Base-by-base conservation (phyloP, 2,888 invertebrate species). In the Lithophane semibrunnea region DNA sequence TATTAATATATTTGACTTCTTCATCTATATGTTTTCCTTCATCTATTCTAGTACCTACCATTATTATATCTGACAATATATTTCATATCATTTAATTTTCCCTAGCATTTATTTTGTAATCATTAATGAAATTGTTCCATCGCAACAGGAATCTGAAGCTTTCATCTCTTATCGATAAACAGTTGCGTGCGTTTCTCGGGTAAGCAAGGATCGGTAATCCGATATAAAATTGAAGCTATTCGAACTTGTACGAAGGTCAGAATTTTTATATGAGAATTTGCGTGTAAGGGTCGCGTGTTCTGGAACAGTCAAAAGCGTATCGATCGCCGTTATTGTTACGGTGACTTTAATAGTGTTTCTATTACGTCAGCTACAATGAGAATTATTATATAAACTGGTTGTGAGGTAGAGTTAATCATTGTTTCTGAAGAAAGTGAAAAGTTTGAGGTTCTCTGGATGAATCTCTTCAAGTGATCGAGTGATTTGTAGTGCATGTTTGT, bases 221-320 rank as follows among this genome's bases (percentile, higher is more conserved):
- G 37, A 77, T 82, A 47, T 79, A 79, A 77, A 77, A 88, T 79
- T 65, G 60, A 75, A 85, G 79, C 44, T 83, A 87, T 87, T 78
- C 67, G 65, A 87, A 85, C 76, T 77, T 71, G 64, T 82, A 80
- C 56, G 78, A 88, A 88, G 88, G 88, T 88, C 86, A 80, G 58
- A 74, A 83, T 86, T 79, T 84, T 79, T 84, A 80, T 83, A 82
- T 66, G 29, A 67, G 67, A 80, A 87, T 83, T 88, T 85, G 87
- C 85, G 87, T 88, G 86, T 80, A 75, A 56, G 47, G 44, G 60
- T 86, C 21, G 88, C 89, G 83, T 86, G 88, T 74, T 77, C 72
- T 56, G 63, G 60, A 29, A 61, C 87, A 82, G 82, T 85, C 79
- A 75, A 77, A 86, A 80, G 67, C 47, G 47, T 88, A 88, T 89